A percentile compares a stretch with the other conserved stretches of the same genome.
These are phyloP conservation scores for Perognathus longimembris DNA, from an alignment of 2,113 vertebrate species.

Conservation along the genomic window DNA sequence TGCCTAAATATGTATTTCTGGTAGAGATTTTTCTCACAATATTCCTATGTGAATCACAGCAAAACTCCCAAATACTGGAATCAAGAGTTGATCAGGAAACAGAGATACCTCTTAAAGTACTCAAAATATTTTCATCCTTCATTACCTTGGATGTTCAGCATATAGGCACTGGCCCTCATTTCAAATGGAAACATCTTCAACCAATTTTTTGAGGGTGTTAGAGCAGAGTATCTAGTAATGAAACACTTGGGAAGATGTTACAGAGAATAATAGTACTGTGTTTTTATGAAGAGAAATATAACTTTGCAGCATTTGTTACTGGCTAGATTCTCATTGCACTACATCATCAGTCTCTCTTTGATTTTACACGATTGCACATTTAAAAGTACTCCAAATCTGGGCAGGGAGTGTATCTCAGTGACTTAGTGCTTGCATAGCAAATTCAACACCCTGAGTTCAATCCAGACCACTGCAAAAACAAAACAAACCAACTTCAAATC, in stretches of 20 bases:
- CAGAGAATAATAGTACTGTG: conserved; percentile 34
- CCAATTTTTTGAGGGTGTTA: conserved; percentile 45
- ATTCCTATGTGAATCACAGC: conserved; percentile 38
- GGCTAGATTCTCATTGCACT: background rate
- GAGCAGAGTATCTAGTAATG: conserved; percentile 39
- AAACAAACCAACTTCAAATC: background rate
- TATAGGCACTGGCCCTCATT: background rate
- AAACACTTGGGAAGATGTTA: conserved; percentile 56
- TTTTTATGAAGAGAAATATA: conserved; percentile 51
- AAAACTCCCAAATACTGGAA: conserved; percentile 58
- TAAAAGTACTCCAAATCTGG: conserved; percentile 10
- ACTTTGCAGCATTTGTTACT: conserved; percentile 43
- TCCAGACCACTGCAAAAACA: no score
- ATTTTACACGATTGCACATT: conserved; percentile 13
- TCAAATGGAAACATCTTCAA: conserved; percentile 37
- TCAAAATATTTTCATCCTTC: conserved; percentile 55
- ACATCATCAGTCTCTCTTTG: background rate
- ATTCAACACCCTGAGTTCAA: no score
- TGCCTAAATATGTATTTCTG: conserved; percentile 80
- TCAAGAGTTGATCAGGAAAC: background rate
- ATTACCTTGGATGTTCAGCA: background rate
- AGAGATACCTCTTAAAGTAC: conserved; percentile 19
- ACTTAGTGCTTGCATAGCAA: no score
- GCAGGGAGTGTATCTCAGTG: no score
- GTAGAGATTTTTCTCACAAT: conserved; percentile 31